Conservation (phyloP, 2,113 vertebrate genomes). For the Menura novaehollandiae region DNA sequence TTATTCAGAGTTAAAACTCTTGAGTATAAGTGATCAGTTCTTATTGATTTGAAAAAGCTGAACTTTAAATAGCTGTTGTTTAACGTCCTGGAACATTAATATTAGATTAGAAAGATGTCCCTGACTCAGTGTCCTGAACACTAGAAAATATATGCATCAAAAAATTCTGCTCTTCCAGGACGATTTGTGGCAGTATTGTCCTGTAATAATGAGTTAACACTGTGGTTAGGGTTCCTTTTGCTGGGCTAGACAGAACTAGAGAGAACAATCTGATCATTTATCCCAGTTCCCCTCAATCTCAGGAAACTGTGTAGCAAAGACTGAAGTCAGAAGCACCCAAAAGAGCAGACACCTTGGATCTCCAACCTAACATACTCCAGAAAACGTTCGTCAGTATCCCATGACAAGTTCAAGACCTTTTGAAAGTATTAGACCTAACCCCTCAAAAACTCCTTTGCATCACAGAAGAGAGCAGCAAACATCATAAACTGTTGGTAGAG, state of each 20-base stretch:
- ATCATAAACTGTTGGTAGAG: neutral
- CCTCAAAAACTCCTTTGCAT: neutral
- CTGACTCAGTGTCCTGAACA: neutral
- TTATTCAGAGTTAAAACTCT: slow-evolving; percentile 13
- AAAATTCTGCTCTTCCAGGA: neutral
- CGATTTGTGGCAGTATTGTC: neutral
- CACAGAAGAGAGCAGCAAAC: neutral
- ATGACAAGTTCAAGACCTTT: neutral
- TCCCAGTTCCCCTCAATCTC: neutral
- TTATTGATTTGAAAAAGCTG: slow-evolving; percentile 47
- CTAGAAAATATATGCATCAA: neutral
- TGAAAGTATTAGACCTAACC: neutral
- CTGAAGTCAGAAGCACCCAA: neutral
- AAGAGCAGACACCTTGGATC: neutral
- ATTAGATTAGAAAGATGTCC: slow-evolving; percentile 5
- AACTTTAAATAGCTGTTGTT: slow-evolving; percentile 51
- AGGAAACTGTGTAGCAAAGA: neutral
- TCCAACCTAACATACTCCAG: neutral
- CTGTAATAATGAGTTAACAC: neutral
- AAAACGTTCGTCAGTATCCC: neutral
- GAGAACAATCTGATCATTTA: neutral
- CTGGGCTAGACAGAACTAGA: neutral
- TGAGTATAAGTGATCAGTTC: slow-evolving; percentile 2
- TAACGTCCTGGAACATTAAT: neutral
- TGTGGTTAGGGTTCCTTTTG: neutral